Evolutionary conservation across 2,113 vertebrate genomes (phyloP), one percentile per base, ranked within the genome.

Genomic region (Osmerus eperlanus): DNA sequence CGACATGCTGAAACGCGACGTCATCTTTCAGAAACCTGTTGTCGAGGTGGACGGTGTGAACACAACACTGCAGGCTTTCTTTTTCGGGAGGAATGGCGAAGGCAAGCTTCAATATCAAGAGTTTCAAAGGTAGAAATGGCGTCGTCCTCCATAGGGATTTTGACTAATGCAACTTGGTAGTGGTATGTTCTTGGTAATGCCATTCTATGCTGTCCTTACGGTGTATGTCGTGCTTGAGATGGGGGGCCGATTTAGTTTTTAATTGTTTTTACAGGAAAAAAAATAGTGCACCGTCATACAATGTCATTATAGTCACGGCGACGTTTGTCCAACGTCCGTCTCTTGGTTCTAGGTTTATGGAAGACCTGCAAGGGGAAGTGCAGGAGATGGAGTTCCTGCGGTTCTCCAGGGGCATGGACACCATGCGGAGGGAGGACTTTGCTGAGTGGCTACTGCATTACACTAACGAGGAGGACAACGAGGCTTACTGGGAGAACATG

Each of bases 371-470:
- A 89, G 93, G 92, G 0, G 97, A 99, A 81, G 91, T 99, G 23
- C 97, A 99, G 83, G 96, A 98, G 91, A 96, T 98, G 95, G 96
- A 99, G 89, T 99, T 99, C 87, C 88, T 94, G 6, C 94, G 94
- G 84, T 99, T 99, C 87, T 98, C 97, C 16, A 98, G 91, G 88
- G 97, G 97, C 18, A 91, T 99, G 92, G 93, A 80, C 55, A 95
- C 94, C 79, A 98, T 99, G 96, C 91, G 96, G 12, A 95, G 96
- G 77, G 97, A 99, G 75, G 97, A 99, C 86, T 99, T 99, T 87
- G 96, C 94, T 0, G 95, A 95, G 13, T 99, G 97, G 97, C 89
- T 99, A 19, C 92, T 99, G 12, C 95, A 97, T 83, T 99, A 96
- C 90, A 98, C 97, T 32, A 93, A 96, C n/a, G 95, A 94, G 74